Percentiles rank a stretch among this genome's conserved stretches.
phyloP scores from a whole-genome alignment of 2,888 invertebrate species.

The Callyntrura guangdongensis region DNA sequence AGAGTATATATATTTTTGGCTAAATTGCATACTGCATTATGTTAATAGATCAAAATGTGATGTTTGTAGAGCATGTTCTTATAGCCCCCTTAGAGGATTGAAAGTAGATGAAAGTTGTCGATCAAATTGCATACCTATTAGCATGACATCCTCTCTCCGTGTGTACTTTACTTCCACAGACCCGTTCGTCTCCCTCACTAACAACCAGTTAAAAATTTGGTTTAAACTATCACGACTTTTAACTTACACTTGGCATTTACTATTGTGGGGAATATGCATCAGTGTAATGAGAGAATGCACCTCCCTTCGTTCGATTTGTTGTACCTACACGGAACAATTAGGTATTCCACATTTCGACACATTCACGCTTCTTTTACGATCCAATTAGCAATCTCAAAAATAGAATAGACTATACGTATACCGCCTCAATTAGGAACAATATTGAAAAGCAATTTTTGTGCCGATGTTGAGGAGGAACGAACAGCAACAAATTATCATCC shows the following conservation, averaged over 20 bases:
- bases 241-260: not conserved
- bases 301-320: not conserved
- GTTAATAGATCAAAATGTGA: no score
- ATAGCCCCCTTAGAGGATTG: no score
- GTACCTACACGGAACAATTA: not conserved
- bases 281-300: not conserved
- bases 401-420: slow-evolving; percentile 14
- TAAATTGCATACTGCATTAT: no score
- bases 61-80: no score
- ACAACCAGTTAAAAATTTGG: slow-evolving; percentile 29
- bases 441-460: slow-evolving; percentile 65
- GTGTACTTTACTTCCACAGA: no score
- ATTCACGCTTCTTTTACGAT: slow-evolving; percentile 54
- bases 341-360: slow-evolving; percentile 14
- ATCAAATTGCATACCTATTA: no score
- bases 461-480: not conserved
- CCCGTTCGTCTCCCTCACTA: not conserved
- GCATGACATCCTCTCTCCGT: no score
- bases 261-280: not conserved
- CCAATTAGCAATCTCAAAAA: slow-evolving; percentile 64
- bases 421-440: slow-evolving; percentile 59
- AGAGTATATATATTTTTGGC: no score
- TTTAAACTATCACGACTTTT: slow-evolving; percentile 63
- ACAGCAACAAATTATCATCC: not conserved
- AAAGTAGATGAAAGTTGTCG: no score